phyloP scores from a whole-genome alignment of 2,113 vertebrate species.

The Triplophysa dalaica region DNA sequence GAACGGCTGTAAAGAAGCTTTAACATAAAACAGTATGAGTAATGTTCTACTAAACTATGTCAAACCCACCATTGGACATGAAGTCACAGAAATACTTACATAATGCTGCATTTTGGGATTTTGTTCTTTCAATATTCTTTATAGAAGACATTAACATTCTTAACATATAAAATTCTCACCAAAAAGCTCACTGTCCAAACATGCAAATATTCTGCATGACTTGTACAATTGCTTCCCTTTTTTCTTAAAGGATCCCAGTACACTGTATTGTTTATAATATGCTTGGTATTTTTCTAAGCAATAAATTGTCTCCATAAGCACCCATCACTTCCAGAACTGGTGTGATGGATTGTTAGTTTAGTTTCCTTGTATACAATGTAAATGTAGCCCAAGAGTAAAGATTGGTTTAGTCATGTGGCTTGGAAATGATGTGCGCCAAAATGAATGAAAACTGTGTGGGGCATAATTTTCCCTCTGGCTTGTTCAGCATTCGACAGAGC shows the following conservation, averaged over 20 bases:
- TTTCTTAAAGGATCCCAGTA: background rate
- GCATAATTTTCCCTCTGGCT: slow-evolving; percentile 3
- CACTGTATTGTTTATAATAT: background rate
- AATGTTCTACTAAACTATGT: too few species aligned
- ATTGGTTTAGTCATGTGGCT: background rate
- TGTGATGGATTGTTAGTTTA: background rate
- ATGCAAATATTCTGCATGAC: background rate
- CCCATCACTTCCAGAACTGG: background rate
- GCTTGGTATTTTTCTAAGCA: background rate
- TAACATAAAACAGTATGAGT: too few species aligned
- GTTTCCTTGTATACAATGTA: background rate
- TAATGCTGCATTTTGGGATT: background rate
- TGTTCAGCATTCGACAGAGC: slow-evolving; percentile 12
- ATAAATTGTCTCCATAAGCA: background rate
- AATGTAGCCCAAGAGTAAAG: background rate
- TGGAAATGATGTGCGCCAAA: background rate
- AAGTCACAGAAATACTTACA: background rate
- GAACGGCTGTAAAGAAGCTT: too few species aligned
- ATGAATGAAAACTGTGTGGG: background rate
- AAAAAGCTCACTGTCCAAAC: too few species aligned
- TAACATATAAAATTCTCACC: too few species aligned
- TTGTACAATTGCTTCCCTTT: background rate
- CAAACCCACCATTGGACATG: background rate
- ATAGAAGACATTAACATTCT: background rate
- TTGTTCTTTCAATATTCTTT: background rate